Percentiles rank a stretch among this genome's conserved stretches.
These are phyloP conservation scores for Rhaphigaster nebulosa DNA, from an alignment of 2,888 invertebrate species.

Conservation along the genomic window DNA sequence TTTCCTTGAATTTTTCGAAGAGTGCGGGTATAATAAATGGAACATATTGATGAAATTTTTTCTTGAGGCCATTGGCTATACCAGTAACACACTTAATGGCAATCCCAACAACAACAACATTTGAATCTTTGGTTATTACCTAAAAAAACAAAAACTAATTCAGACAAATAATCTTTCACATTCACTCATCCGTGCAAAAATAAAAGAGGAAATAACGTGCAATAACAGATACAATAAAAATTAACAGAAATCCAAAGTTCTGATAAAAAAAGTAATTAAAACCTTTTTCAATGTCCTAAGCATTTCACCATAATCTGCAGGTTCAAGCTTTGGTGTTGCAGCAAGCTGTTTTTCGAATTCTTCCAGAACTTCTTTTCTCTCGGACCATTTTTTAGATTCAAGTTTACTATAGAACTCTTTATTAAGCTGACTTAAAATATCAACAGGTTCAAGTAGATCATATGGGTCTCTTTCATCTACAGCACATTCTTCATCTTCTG, in stretches of 20 bases:
- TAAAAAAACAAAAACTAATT: conserved; percentile 68
- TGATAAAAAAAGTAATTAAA: conserved; percentile 17
- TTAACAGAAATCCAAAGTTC: neutral
- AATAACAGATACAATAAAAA: neutral
- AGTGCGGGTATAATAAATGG: conserved; percentile 81
- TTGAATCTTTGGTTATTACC: conserved; percentile 94
- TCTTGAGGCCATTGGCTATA: conserved; percentile 88
- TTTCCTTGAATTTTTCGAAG: conserved; percentile 97
- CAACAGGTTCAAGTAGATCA: conserved; percentile 92
- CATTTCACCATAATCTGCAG: conserved; percentile 92
- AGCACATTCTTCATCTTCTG: conserved; percentile 72
- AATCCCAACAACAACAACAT: conserved; percentile 91
- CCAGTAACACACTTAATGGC: conserved; percentile 87
- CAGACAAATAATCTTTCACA: neutral
- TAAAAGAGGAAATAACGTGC: neutral
- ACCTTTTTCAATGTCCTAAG: conserved; percentile 90
- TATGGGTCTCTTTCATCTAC: conserved; percentile 84
- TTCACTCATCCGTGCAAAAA: neutral
- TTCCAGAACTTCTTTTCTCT: conserved; percentile 93
- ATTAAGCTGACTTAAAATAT: conserved; percentile 92
- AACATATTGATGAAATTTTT: conserved; percentile 89
- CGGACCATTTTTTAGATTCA: conserved; percentile 97
- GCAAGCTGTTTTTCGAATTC: conserved; percentile 82
- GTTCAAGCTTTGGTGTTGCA: conserved; percentile 85
- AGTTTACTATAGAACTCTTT: conserved; percentile 96